Evolutionary conservation across 2,888 invertebrate genomes (phyloP).

Genomic region (Tetanocera ferruginea): DNA sequence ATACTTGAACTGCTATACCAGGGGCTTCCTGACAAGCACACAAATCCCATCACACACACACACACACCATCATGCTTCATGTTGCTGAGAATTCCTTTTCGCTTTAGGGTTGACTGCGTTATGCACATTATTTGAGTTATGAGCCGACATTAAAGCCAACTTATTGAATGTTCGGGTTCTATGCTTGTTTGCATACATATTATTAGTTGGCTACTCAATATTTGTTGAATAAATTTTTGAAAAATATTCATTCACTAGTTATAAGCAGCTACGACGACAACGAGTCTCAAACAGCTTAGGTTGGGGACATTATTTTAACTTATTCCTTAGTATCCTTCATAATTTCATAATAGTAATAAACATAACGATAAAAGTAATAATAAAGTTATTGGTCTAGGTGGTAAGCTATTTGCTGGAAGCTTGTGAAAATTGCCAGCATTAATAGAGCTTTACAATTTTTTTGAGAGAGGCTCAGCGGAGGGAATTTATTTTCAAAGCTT

Average conservation of each 20-base stretch:
- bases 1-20: not conserved
- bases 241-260: not conserved
- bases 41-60: no score
- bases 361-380: not conserved
- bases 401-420: no score
- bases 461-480: not conserved
- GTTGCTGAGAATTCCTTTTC: not conserved
- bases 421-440: not conserved
- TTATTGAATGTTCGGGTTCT: constrained; percentile 26
- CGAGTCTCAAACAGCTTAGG: no score
- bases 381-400: no score
- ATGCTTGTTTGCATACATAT: constrained; percentile 28
- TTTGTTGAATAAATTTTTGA: constrained; percentile 6
- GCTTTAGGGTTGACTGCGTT: not conserved
- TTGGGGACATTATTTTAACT: no score
- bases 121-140: constrained; percentile 23
- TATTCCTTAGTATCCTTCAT: not conserved
- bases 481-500: not conserved
- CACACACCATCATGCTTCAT: no score
- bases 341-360: constrained; percentile 2
- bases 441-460: not conserved
- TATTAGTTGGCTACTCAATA: not conserved
- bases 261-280: not conserved
- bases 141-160: constrained; percentile 32
- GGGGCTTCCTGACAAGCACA: not conserved